Evolutionary conservation across 1,140 invertebrate species (phyloP), one percentile per base, ranked within the genome.

Genomic region (Propsilocerus akamusi): DNA sequence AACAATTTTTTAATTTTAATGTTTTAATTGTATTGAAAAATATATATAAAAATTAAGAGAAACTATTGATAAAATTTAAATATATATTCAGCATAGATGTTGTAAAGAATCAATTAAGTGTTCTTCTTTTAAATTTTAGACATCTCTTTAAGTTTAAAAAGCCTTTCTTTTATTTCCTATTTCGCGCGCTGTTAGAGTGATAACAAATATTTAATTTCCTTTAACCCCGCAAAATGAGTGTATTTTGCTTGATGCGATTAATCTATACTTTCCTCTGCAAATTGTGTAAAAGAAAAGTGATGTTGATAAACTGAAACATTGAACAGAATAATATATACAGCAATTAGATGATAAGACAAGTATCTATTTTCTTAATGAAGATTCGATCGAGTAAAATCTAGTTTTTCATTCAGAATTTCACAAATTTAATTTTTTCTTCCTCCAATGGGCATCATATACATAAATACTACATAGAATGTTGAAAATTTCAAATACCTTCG

Each of bases 21-120:
- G 14, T 30, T 12, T 30, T 41, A 41, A 41, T 41, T 41, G 34
- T 41, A 20, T 20, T 20, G 34, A 41, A 41, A 41, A 37, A 41
- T 20, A 17, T 4, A 41, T 41, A n/a, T 41, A 41, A 41, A 20
- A n/a, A 4, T 41, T 41, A 41, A 41, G 8, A 17, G 22, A 20
- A 20, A 41, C 22, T 20, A 41, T n/a, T n/a, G n/a, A n/a, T n/a
- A n/a, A n/a, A n/a, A n/a, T n/a, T n/a, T 14, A 41, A n/a, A 6
- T 30, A 30, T 30, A 30, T 30, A 30, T 30, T 30, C 28, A 30
- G 8, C 10, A 41, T 41, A 41, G 34, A 10, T 41, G 34, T 41
- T 41, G 34, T 41, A 41, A 41, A n/a, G n/a, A 41, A 41, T n/a
- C 22, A 20, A 41, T 20, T 41, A 41, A 41, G 17, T 41, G 34